Conservation (phyloP, 2,797 vertebrate species). For the Sternotherus odoratus region DNA sequence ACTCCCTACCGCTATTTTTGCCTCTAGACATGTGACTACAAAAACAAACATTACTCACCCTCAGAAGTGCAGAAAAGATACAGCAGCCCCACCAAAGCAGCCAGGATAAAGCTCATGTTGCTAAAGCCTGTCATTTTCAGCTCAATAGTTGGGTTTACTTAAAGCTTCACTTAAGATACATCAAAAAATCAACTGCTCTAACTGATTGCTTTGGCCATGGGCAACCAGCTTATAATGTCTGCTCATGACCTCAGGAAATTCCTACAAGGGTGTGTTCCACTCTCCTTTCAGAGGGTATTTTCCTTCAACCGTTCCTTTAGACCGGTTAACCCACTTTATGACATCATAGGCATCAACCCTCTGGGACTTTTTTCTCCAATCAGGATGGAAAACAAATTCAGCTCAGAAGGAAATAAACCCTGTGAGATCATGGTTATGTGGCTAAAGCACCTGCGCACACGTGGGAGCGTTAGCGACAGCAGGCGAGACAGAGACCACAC, state of each 20-base stretch:
- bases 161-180: not conserved
- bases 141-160: not conserved
- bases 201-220: not conserved
- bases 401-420: not conserved
- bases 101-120: conserved; percentile 9
- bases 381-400: not conserved
- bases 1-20: not conserved
- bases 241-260: conserved; percentile 25
- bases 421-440: not conserved
- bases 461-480: not conserved
- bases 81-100: not conserved
- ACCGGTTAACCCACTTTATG: conserved; percentile 18
- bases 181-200: not conserved
- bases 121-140: conserved; percentile 12
- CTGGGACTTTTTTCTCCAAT: not conserved
- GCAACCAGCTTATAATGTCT: conserved; percentile 16
- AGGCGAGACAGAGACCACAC: not conserved
- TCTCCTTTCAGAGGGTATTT: conserved; percentile 44
- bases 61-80: not conserved
- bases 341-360: conserved; percentile 35
- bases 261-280: conserved; percentile 3
- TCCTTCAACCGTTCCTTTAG: not conserved
- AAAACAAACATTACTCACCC: conserved; percentile 15
- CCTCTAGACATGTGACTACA: not conserved
- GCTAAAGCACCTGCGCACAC: not conserved